Conservation (phyloP, 2,888 invertebrate genomes). For the Tetheella fluctuosa region DNA sequence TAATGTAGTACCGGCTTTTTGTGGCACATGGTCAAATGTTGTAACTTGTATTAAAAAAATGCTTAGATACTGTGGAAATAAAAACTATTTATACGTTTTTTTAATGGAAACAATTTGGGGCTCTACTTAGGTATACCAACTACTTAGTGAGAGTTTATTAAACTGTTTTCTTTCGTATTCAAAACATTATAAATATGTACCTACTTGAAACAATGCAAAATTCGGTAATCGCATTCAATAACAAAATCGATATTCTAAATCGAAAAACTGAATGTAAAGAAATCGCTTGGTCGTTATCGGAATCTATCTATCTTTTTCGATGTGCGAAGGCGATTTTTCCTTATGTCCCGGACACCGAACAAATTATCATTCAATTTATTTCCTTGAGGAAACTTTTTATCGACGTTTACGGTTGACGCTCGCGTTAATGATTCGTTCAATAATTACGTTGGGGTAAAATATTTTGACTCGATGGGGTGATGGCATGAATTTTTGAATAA, state of each 20-base stretch:
- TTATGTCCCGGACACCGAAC: constrained; percentile 59
- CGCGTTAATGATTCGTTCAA: constrained; percentile 33
- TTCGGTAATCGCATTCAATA: constrained; percentile 33
- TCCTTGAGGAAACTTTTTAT: constrained; percentile 56
- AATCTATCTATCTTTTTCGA: constrained; percentile 57
- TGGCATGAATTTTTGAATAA: not conserved
- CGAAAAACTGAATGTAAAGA: constrained; percentile 49
- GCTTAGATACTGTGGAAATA: too few species aligned
- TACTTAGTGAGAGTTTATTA: too few species aligned
- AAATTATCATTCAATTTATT: constrained; percentile 75
- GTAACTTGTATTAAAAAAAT: not conserved
- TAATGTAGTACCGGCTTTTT: constrained; percentile 8
- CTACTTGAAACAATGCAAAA: constrained; percentile 13
- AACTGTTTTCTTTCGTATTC: too few species aligned
- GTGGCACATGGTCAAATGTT: not conserved
- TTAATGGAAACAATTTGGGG: too few species aligned
- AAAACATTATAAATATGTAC: too few species aligned
- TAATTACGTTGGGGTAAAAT: constrained; percentile 2
- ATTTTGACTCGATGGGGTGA: not conserved
- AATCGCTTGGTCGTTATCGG: constrained; percentile 46
- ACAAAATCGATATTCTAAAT: constrained; percentile 50
- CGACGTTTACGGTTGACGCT: constrained; percentile 51
- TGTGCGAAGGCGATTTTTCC: constrained; percentile 61
- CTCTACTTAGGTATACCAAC: too few species aligned
- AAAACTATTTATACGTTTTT: too few species aligned